Base-by-base conservation (phyloP, 2,113 vertebrate species). In the Pheucticus melanocephalus region DNA sequence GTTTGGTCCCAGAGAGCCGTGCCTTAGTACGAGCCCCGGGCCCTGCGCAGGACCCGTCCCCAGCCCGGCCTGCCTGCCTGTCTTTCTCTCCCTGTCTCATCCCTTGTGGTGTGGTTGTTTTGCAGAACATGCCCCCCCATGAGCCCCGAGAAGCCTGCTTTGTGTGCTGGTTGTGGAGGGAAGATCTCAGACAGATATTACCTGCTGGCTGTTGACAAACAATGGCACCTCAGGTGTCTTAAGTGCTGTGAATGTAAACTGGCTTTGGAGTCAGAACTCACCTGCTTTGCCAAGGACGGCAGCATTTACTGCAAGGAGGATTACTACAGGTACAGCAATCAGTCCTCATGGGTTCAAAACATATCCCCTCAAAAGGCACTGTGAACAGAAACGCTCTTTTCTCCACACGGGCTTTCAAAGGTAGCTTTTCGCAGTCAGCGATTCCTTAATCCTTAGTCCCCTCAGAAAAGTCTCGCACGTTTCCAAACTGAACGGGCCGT, bases 301-400 rank as follows among this genome's bases (percentile, higher is more conserved):
- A 99, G 99, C 97, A 99, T 99, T 98, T 99, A 99, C 97, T 99
- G 99, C 98, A 99, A 99, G 98, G 99, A 99, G 98, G 99, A 99
- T 98, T 99, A 99, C 92, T 99, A 99, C 99, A 99, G 99, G 99
- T 99, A 99, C 97, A 96, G 91, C 90, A 78, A 68, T 33, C 82
- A 68, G 85, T 48, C 92, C 85, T 80, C 50, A 18, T 47, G 68
- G 68, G 81, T 95, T 42, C 77, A 35, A 68, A 75, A 53, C 76
- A 53, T 51, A 3, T 10, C 19, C 45, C 56, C 47, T 69, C 78
- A 33, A 80, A 42, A 56, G 40, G 37, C 90, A n/a, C 37, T 64
- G 14, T 4, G 64, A 93, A 51, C 51, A 6, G n/a, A 93, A 93
- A 70, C 9, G 39, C 42, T 88, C 79, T 93, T 80, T 89, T 76